A percentile compares a stretch with the other conserved stretches of the same genome.
Conservation (phyloP, 2,113 vertebrate species). For the Furnarius figulus region DNA sequence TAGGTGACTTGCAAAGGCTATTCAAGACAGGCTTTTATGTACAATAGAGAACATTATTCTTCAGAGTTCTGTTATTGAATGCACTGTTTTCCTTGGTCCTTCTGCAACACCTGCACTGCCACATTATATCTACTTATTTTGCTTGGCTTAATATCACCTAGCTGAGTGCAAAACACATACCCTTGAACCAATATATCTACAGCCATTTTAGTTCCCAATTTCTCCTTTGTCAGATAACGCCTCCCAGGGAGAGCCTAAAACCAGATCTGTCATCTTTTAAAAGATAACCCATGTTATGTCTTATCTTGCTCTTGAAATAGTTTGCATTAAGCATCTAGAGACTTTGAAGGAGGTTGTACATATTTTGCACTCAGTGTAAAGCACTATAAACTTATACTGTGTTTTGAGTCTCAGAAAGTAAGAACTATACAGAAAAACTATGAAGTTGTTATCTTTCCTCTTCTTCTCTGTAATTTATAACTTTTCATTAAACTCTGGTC, state of each 20-base stretch:
- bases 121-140: neutral
- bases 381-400: neutral
- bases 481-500: neutral
- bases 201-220: neutral
- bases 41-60: neutral
- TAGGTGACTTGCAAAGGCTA: neutral
- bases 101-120: neutral
- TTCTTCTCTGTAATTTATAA: neutral
- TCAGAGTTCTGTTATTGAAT: neutral
- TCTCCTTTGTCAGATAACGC: neutral
- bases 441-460: neutral
- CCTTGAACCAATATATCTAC: neutral
- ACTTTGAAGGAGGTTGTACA: neutral
- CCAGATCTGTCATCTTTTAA: neutral
- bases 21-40: neutral
- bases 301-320: neutral
- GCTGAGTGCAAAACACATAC: neutral
- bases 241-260: neutral
- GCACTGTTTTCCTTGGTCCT: neutral
- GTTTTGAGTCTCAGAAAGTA: neutral
- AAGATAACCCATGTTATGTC: neutral
- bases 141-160: neutral
- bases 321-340: neutral
- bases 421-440: neutral
- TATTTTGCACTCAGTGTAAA: neutral